A percentile compares a stretch with the other conserved stretches of the same genome.
These are phyloP conservation scores for Stigmatopora nigra DNA, from an alignment of 2,113 vertebrate genomes.

Conservation along the genomic window DNA sequence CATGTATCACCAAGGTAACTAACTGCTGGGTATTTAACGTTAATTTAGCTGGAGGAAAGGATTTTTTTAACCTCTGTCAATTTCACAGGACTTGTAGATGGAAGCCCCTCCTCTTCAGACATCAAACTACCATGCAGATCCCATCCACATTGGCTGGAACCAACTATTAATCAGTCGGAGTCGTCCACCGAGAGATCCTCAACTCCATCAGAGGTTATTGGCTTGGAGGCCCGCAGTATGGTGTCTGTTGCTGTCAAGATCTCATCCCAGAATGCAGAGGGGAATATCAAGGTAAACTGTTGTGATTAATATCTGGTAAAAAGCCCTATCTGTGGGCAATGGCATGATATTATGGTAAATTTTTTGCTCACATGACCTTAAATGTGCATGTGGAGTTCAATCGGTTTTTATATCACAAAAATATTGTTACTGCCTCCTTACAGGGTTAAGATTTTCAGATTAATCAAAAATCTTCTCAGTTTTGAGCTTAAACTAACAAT, in stretches of 20 bases:
- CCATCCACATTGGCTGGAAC: slow-evolving; percentile 89
- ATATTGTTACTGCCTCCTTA: neutral
- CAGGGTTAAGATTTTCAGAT: neutral
- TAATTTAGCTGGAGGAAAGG: neutral
- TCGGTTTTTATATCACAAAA: no score
- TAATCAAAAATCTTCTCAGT: neutral
- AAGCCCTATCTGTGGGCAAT: neutral
- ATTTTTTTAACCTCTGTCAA: neutral
- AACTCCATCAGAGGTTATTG: slow-evolving; percentile 75
- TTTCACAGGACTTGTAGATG: slow-evolving; percentile 77
- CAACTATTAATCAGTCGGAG: slow-evolving; percentile 85
- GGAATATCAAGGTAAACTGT: slow-evolving; percentile 81
- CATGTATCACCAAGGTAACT: slow-evolving; percentile 89
- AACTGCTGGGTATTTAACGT: neutral
- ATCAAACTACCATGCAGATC: slow-evolving; percentile 78
- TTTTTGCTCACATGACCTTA: no score
- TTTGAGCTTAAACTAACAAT: neutral
- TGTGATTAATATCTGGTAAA: neutral
- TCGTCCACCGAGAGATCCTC: slow-evolving; percentile 68
- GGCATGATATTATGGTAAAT: neutral
- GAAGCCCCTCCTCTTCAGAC: slow-evolving; percentile 68
- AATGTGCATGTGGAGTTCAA: no score
- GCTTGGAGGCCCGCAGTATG: slow-evolving; percentile 83
- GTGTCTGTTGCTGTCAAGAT: slow-evolving; percentile 90
- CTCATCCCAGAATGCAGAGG: slow-evolving; percentile 82